Conservation (phyloP, 2,113 vertebrate species). For the Mustelus asterias region DNA sequence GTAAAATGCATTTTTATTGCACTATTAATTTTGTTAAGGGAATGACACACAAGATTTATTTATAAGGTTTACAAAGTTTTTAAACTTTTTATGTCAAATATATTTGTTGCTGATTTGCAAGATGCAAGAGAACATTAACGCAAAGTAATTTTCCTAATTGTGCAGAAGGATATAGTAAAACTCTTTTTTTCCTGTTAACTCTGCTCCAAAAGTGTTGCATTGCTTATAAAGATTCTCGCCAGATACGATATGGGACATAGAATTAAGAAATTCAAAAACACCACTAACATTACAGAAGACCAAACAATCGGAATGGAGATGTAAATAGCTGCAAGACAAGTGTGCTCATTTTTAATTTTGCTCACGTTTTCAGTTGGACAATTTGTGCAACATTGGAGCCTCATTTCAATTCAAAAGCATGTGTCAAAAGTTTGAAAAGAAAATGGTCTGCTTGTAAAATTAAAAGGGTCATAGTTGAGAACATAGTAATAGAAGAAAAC, state of each 20-base stretch:
- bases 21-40: conserved; percentile 19
- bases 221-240: background rate
- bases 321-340: background rate
- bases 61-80: background rate
- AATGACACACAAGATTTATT: background rate
- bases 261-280: background rate
- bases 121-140: background rate
- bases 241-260: background rate
- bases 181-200: background rate
- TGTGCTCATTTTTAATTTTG: background rate
- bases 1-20: conserved; percentile 33
- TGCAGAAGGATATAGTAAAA: background rate
- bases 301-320: background rate
- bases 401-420: background rate
- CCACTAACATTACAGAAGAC: background rate
- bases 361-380: background rate
- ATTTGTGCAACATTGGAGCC: background rate
- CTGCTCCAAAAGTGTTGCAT: background rate
- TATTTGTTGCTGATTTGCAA: background rate
- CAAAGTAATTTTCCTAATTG: background rate
- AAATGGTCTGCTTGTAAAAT: background rate
- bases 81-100: conserved; percentile 6
- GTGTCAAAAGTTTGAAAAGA: background rate
- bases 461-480: background rate
- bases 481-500: conserved; percentile 6